phyloP scores from a whole-genome alignment of 1,140 invertebrate species.

The Asbolus verrucosus region DNA sequence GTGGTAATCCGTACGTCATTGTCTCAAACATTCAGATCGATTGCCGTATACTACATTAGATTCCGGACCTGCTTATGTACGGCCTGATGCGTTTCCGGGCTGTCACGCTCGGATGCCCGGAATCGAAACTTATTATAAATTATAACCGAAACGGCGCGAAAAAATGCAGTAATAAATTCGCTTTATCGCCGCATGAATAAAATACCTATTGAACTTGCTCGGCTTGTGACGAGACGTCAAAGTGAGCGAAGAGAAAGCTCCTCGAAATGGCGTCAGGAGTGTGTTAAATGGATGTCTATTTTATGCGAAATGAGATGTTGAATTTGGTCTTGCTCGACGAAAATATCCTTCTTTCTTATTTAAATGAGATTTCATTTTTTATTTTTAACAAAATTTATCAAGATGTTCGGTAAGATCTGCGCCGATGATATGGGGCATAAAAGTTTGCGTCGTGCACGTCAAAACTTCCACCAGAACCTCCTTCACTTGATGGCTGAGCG shows the following conservation, averaged over 20 bases:
- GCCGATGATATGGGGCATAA: not conserved
- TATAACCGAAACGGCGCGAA: conserved; percentile 24
- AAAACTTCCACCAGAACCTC: conserved; percentile 31
- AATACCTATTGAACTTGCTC: conserved; percentile 19
- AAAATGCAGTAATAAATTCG: conserved; percentile 29
- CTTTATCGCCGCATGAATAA: conserved; percentile 26
- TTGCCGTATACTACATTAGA: conserved; percentile 42
- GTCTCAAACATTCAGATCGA: conserved; percentile 39
- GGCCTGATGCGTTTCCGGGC: conserved; percentile 40
- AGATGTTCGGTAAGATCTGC: conserved; percentile 38
- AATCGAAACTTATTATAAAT: conserved; percentile 37
- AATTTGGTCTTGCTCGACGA: conserved; percentile 5
- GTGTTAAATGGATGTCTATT: conserved; percentile 47
- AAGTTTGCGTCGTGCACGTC: conserved; percentile 14
- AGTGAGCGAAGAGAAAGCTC: conserved; percentile 38
- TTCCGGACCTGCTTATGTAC: conserved; percentile 46
- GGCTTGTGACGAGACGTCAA: conserved; percentile 32
- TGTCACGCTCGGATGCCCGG: conserved; percentile 21
- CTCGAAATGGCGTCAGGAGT: conserved; percentile 15
- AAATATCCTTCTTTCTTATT: conserved; percentile 40
- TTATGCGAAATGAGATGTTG: conserved; percentile 45
- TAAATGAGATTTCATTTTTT: conserved; percentile 42
- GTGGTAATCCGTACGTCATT: conserved; percentile 39
- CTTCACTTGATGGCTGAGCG: conserved; percentile 14
- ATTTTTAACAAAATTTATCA: conserved; percentile 39